Percentiles rank a stretch among this genome's conserved stretches.
Evolutionary conservation across 2,113 vertebrate genomes (phyloP).

Genomic region (Setophaga coronata): DNA sequence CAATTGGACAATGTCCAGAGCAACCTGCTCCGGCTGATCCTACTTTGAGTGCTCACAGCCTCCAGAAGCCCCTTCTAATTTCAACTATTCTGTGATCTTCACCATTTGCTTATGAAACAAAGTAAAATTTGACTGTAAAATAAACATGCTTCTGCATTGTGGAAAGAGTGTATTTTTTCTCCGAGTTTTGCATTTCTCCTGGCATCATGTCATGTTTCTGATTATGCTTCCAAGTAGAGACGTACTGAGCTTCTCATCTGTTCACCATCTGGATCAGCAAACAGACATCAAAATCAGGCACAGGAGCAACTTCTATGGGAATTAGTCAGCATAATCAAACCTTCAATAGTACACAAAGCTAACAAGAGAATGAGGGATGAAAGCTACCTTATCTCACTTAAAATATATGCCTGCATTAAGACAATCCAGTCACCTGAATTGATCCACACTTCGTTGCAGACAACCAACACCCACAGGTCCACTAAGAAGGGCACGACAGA

Average conservation of each 20-base stretch:
- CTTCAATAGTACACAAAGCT: neutral
- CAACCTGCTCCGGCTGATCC: neutral
- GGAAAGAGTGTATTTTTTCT: neutral
- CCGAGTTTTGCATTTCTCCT: neutral
- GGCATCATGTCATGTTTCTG: neutral
- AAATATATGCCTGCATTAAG: neutral
- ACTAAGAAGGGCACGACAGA: neutral
- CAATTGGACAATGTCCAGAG: neutral
- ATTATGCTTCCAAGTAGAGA: neutral
- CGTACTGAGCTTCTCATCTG: slow-evolving; percentile 56
- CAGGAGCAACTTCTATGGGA: neutral
- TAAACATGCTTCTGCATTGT: neutral
- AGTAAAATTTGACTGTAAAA: neutral
- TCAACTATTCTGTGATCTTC: neutral
- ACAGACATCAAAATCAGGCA: neutral
- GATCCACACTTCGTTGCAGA: neutral
- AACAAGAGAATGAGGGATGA: neutral
- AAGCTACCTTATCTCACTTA: neutral
- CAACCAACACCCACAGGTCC: neutral
- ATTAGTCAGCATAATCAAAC: slow-evolving; percentile 5
- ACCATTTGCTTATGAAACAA: neutral
- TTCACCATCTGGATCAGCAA: slow-evolving; percentile 49
- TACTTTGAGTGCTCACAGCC: neutral
- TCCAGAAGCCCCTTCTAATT: neutral
- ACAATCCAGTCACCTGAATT: neutral